Evolutionary conservation across 2,113 vertebrate genomes (phyloP), one percentile per base, ranked within the genome.

Genomic region (Fregata magnificens): DNA sequence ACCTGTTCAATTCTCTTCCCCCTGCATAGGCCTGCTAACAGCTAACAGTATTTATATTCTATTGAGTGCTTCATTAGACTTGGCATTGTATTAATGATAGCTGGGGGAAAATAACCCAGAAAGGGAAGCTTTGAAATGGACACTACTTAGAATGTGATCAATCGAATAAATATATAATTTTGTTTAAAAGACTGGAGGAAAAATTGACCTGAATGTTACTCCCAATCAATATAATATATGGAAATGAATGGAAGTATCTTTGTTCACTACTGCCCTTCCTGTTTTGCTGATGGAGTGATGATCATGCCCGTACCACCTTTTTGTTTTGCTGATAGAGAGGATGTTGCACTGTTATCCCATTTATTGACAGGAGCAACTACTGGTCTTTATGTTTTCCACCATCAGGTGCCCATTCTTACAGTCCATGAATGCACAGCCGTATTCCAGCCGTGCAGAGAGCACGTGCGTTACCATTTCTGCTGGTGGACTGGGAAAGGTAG

Each of bases 401-500:
- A 62, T 29, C 24, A 47, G 26, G 26, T 86, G 32, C 16, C 55
- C 16, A 6, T 73, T 91, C 77, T 50, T 47, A n/a, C 6, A 5
- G 3, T 36, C 19, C 36, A 4, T 13, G 36, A 22, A 22, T 7
- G 22, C 40, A 61, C 11, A 58, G 8, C 21, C 2, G 1, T 0
- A 0, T 44, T 55, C 36, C 49, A 73, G 28, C 8, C 0, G 0
- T 14, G 8, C 31, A 55, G 36, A 65, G 52, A 40, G 40, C 1
- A 2, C 0, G 0, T 16, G 8, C 0, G 0, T 50, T 58, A 4
- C 7, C 6, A 11, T 78, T 88, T 70, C 28, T 90, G 11, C 11
- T 38, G 72, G 11, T 44, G 32, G 42, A 8, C 25, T 29, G 71
- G 28, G 21, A 83, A 66, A 83, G 14, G 25, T 55, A 50, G 20